Evolutionary conservation across 2,113 vertebrate species (phyloP).

Genomic region (Zosterops hypoxanthus): DNA sequence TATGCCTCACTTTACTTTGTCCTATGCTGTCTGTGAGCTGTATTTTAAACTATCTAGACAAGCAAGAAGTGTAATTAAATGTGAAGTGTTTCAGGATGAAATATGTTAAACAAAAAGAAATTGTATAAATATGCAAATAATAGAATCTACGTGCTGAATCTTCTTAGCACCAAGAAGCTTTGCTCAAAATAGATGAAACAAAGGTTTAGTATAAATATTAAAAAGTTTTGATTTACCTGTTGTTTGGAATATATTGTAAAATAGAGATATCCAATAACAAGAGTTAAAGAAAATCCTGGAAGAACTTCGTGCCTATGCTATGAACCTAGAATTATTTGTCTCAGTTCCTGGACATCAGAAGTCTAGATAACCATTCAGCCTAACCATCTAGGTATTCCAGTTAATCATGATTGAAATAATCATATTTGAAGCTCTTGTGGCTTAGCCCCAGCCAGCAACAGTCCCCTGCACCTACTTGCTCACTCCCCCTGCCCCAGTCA

Average conservation of each 20-base stretch:
- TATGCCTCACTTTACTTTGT: background rate
- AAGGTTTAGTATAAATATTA: background rate
- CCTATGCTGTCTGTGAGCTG: background rate
- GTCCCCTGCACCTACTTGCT: background rate
- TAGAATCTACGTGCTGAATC: background rate
- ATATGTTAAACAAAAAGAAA: background rate
- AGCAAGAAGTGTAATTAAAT: constrained; percentile 5
- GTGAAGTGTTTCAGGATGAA: background rate
- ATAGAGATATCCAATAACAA: background rate
- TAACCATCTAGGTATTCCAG: background rate
- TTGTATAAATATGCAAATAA: constrained; percentile 46
- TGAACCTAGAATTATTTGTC: background rate
- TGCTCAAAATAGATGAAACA: constrained; percentile 20
- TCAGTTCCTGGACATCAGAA: background rate
- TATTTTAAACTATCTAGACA: constrained; percentile 32
- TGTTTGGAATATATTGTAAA: constrained; percentile 30
- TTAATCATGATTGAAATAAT: background rate
- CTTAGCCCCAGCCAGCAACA: background rate
- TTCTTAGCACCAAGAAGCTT: background rate
- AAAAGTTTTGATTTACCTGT: constrained; percentile 13
- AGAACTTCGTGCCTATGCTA: background rate
- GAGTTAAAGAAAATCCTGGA: background rate
- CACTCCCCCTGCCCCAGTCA: background rate
- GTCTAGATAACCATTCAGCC: background rate
- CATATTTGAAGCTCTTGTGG: background rate